Evolutionary conservation across 2,113 vertebrate genomes (phyloP), one percentile per base, ranked within the genome.

Genomic region (Ploceus nigricollis): DNA sequence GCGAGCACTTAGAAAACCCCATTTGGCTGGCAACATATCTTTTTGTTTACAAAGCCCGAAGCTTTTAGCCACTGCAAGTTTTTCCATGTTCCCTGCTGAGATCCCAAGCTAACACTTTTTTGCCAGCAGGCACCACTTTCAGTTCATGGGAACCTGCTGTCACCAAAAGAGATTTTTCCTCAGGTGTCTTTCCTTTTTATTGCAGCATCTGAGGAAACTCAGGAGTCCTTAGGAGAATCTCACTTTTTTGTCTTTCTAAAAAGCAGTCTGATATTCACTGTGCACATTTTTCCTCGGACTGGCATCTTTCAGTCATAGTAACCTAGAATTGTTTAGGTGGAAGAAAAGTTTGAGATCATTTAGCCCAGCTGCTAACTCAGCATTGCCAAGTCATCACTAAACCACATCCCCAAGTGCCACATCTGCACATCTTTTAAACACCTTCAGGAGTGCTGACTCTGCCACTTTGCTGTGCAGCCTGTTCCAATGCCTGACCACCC

Each of bases 91-190:
- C 92, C 96, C 95, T 91, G 45, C 71, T 94, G 94, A 35, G 66
- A 84, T 84, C 61, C 69, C 91, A 61, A 87, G 87, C 87, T 95
- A 96, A 93, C 91, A 61, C 77, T 90, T 92, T 89, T 95, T 84
- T 88, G 65, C 82, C 96, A 87, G 92, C 83, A 93, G 58, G 78
- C 89, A 83, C 73, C 68, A 71, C 81, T 73, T 95, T 95, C 50
- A 77, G 64, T 80, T 97, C 90, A 75, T 85, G 53, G 87, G 48
- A 78, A 56, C 81, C 54, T 89, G 83, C 65, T 78, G 94, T 94
- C 94, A 95, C 88, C 92, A 89, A 96, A 95, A 95, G 83, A 96
- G 75, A 6, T 93, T 93, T 96, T 96, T 82, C 37, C 71, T 88
- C 39, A 60, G 87, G 87, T 92, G 47, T 30, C 54, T 94, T 93